A percentile compares a stretch with the other conserved stretches of the same genome.
phyloP scores from a whole-genome alignment of 2,113 vertebrate genomes.

The Amblyopsis rosae region DNA sequence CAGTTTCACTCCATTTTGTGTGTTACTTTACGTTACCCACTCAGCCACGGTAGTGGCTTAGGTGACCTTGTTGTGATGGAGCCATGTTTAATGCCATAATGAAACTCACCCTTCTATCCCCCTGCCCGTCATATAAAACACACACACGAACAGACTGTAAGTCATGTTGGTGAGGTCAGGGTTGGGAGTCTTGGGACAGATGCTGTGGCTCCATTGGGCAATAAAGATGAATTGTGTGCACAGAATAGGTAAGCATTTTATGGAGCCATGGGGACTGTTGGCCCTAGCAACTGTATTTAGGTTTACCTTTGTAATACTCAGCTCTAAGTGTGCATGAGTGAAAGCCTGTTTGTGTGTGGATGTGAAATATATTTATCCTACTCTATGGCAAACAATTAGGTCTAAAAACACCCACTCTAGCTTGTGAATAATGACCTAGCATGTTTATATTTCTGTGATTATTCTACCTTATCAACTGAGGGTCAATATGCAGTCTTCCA shows the following conservation, averaged over 20 bases:
- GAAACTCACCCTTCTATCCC: slow-evolving; percentile 27
- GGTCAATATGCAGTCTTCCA: no score
- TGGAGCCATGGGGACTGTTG: slow-evolving; percentile 19
- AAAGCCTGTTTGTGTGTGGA: no score
- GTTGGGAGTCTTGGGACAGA: slow-evolving; percentile 1
- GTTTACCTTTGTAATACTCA: neutral
- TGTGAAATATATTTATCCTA: no score
- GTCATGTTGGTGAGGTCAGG: slow-evolving; percentile 20
- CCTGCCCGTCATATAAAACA: slow-evolving; percentile 25
- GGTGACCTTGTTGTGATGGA: slow-evolving; percentile 37
- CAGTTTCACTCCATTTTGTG: no score
- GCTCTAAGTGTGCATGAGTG: no score
- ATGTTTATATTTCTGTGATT: no score
- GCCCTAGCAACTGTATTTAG: slow-evolving; percentile 33
- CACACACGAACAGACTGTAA: slow-evolving; percentile 22
- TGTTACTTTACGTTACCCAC: neutral
- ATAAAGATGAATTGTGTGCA: slow-evolving; percentile 43
- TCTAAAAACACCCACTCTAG: neutral
- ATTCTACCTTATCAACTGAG: no score
- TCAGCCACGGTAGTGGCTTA: slow-evolving; percentile 41
- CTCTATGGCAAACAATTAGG: no score
- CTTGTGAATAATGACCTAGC: no score
- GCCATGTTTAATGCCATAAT: slow-evolving; percentile 23
- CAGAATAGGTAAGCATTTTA: slow-evolving; percentile 1
- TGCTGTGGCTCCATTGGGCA: slow-evolving; percentile 42